Evolutionary conservation across 1,140 invertebrate species (phyloP), one percentile per base, ranked within the genome.

Genomic region (Drosophila fuyamai): DNA sequence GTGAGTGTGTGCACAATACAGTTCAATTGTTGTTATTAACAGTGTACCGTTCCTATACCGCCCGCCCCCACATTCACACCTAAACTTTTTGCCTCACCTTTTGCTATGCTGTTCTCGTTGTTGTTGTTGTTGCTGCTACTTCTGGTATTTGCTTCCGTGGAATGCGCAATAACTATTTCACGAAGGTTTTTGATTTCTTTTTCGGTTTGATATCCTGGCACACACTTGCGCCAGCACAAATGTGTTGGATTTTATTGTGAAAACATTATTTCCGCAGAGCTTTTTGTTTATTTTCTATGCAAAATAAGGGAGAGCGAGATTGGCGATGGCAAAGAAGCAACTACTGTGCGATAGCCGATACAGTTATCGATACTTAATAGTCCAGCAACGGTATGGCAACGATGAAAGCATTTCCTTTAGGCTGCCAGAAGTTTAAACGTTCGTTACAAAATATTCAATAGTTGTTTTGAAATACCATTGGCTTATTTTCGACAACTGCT

Each of bases 21-120:
- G 46, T 61, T 54, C 83, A 79, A 86, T 86, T 86, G 83, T 86
- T 86, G 86, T 88, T 83, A 88, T 86, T 88, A 86, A 89, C 48
- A 63, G 60, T 29, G 44, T 57, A 46, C 59, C 48, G 35, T 58
- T 66, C 18, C 50, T 35, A 40, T 46, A 23, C 57, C 71, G 63
- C 53, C 62, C 75, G 62, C 62, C 75, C 62, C 71, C 62, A 59
- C 66, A 65, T 48, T 75, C 60, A 53, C 74, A 78, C 56, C 65
- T 75, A 78, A 56, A 81, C 50, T 65, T 76, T 65, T 81, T 61
- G 76, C 83, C 83, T 80, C 81, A 86, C 83, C 83, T 88, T 66
- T 79, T 38, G 51, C 62, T 57, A 58, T 63, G 55, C 47, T 79
- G 58, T 79, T 83, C 75, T 81, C 55, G 55, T 60, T 62, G 75